These are phyloP conservation scores for Aspidiotus rigidus DNA, from an alignment of 2,888 invertebrate species.

Conservation along the genomic window DNA sequence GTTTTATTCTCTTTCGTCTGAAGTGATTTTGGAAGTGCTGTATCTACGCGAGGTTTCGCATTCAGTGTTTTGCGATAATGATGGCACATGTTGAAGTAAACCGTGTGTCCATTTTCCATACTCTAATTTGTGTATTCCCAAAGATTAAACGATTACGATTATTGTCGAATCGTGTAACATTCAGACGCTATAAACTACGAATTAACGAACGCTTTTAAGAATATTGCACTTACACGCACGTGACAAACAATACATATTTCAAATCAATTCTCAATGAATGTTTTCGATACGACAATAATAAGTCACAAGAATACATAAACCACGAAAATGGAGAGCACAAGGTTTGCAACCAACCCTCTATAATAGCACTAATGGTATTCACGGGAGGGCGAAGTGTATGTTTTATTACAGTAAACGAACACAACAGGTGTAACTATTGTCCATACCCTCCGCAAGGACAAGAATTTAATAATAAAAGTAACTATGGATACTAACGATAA, in stretches of 20 bases:
- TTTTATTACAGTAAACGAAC: conserved; percentile 17
- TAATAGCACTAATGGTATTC: conserved; percentile 19
- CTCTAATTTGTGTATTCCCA: neutral
- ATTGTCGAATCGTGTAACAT: too few relatives aligned
- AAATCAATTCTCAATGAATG: neutral
- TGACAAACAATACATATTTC: too few relatives aligned
- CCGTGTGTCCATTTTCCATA: conserved; percentile 36
- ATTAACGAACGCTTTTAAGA: too few relatives aligned
- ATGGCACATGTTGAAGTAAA: conserved; percentile 44
- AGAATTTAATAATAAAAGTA: conserved; percentile 24
- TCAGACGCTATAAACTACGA: too few relatives aligned
- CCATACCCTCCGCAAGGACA: conserved; percentile 29
- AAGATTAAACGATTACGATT: too few relatives aligned
- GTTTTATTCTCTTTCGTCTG: conserved; percentile 35
- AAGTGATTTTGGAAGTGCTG: conserved; percentile 41
- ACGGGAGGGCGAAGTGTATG: conserved; percentile 21
- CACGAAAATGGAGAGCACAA: neutral
- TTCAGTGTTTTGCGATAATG: conserved; percentile 44
- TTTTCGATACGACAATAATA: neutral
- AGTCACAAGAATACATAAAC: neutral
- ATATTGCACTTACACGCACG: too few relatives aligned
- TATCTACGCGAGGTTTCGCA: conserved; percentile 43
- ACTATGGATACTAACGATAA: conserved; percentile 23
- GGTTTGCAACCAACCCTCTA: neutral
- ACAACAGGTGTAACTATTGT: conserved; percentile 32